Conservation (phyloP, 2,888 invertebrate genomes). For the Coenonympha glycerion region DNA sequence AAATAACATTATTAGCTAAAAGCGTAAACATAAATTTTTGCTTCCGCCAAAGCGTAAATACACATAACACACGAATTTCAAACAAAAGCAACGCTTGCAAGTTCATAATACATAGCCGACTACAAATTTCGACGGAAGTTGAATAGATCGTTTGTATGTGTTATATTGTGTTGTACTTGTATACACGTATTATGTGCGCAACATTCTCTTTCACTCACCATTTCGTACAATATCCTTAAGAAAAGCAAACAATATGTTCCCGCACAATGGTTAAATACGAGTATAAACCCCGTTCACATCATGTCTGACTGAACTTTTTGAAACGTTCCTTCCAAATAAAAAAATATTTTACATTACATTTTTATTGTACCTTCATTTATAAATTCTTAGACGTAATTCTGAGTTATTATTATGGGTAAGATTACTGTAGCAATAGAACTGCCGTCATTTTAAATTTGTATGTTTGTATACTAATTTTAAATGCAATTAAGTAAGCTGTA, state of each 20-base stretch:
- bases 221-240: slow-evolving; percentile 18
- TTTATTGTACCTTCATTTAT: neutral
- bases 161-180: neutral
- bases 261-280: slow-evolving; percentile 7
- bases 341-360: neutral
- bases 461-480: too few species aligned
- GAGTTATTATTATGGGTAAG: neutral
- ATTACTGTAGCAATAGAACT: too few species aligned
- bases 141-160: slow-evolving; percentile 2
- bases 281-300: slow-evolving; percentile 14
- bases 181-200: neutral
- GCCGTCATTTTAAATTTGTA: too few species aligned
- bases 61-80: neutral
- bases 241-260: slow-evolving; percentile 19
- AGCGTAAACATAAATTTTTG: neutral
- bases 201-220: slow-evolving; percentile 6
- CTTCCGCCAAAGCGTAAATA: neutral
- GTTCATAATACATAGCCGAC: neutral
- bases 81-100: slow-evolving; percentile 6
- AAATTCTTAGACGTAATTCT: neutral
- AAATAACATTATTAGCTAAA: neutral
- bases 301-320: slow-evolving; percentile 10
- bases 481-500: too few species aligned
- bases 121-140: slow-evolving; percentile 5
- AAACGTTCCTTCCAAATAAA: slow-evolving; percentile 2